Conservation (phyloP, 1,140 invertebrate species). For the Zelostemma sp. region DNA sequence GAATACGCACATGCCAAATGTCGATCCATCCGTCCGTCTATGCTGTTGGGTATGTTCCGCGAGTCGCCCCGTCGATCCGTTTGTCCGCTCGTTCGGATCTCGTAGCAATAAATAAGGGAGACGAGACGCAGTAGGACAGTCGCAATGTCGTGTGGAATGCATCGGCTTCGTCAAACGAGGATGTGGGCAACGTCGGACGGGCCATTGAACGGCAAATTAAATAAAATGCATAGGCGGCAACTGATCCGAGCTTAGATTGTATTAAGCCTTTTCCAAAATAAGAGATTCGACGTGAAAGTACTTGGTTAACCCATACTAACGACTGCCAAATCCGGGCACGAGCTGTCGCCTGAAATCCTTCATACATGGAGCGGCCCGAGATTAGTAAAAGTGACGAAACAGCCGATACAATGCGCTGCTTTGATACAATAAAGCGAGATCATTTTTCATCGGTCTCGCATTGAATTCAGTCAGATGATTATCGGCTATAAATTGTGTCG, state of each 20-base stretch:
- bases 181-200: conserved; percentile 17
- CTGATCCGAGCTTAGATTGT: conserved; percentile 53
- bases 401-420: no score
- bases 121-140: conserved; percentile 61
- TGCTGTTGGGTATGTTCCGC: conserved; percentile 31
- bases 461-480: no score
- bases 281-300: conserved; percentile 30
- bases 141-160: conserved; percentile 65
- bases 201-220: conserved; percentile 46
- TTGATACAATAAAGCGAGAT: no score
- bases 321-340: conserved; percentile 26
- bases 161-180: conserved; percentile 62
- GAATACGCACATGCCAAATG: conserved; percentile 64
- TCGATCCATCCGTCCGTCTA: conserved; percentile 28
- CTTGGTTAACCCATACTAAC: conserved; percentile 13
- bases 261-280: conserved; percentile 57
- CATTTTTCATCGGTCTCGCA: no score
- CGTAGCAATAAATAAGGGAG: conserved; percentile 65
- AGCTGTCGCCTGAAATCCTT: neutral
- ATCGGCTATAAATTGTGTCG: no score
- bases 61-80: conserved; percentile 55
- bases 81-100: conserved; percentile 54
- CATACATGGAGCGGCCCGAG: no score
- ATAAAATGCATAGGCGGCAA: conserved; percentile 23
- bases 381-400: no score